Percentiles rank a stretch among this genome's conserved stretches.
Evolutionary conservation across 2,113 vertebrate species (phyloP).

Genomic region (Sylvilagus bachmani): DNA sequence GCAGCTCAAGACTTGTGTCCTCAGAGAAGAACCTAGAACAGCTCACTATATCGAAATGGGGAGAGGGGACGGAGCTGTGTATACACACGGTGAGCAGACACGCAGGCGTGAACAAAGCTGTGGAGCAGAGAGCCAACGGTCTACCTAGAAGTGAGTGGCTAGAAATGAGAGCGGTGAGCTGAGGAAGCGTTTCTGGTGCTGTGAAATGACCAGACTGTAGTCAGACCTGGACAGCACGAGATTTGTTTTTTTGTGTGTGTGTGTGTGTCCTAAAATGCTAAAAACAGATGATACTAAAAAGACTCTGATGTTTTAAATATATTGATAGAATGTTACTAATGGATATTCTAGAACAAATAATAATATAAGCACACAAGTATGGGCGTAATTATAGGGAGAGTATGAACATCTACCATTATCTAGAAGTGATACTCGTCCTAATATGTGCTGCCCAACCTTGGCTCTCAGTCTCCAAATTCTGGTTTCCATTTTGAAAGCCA

Average conservation of each 20-base stretch:
- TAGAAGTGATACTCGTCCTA: background rate
- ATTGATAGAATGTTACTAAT: background rate
- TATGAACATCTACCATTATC: background rate
- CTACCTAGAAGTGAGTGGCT: background rate
- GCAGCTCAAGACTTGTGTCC: background rate
- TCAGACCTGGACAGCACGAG: background rate
- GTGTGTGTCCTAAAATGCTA: background rate
- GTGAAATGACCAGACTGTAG: background rate
- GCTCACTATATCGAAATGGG: background rate
- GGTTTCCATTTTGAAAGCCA: background rate
- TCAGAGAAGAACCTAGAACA: background rate
- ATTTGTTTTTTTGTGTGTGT: background rate
- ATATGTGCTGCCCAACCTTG: background rate
- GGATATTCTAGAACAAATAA: background rate
- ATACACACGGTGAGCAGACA: background rate
- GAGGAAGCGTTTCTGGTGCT: background rate
- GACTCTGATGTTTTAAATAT: background rate
- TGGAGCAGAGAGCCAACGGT: background rate
- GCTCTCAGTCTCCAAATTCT: background rate
- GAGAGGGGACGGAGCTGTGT: background rate
- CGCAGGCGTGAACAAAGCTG: background rate
- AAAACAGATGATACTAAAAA: background rate
- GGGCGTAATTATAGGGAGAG: background rate
- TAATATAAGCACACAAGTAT: background rate
- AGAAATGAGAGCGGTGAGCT: background rate